Conservation (phyloP, 2,797 vertebrate species). For the Megalops cyprinoides region DNA sequence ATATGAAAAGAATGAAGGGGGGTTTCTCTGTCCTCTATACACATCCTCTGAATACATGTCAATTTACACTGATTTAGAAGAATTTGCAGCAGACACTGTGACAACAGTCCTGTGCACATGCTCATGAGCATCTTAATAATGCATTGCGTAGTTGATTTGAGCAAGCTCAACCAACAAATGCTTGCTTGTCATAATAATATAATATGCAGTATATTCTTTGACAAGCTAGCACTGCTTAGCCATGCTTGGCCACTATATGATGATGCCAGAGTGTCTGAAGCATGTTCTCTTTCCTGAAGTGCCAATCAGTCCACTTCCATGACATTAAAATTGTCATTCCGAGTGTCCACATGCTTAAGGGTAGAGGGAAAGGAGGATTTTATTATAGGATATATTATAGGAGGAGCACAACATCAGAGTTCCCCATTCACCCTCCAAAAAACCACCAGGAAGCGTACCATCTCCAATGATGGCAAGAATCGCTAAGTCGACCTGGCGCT, state of each 20-base stretch:
- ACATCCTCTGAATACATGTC: too few species aligned
- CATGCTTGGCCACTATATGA: too few species aligned
- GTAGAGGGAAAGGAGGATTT: background rate
- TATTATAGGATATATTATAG: too few species aligned
- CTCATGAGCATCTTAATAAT: too few species aligned
- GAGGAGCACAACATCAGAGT: background rate
- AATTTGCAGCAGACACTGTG: background rate
- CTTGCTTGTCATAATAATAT: background rate
- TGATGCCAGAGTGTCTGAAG: too few species aligned
- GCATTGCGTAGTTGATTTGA: background rate
- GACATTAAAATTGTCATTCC: background rate
- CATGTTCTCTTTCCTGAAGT: too few species aligned
- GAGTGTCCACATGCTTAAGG: background rate
- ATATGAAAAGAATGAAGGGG: too few species aligned
- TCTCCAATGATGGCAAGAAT: constrained; percentile 97
- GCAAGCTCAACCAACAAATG: background rate
- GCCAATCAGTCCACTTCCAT: too few species aligned
- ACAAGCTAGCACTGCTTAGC: too few species aligned
- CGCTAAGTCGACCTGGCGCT: constrained; percentile 92
- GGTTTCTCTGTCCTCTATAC: background rate
- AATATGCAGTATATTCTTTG: background rate
- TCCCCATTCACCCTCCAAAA: background rate
- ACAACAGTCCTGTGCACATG: background rate
- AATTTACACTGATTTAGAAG: background rate
- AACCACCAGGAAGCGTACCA: constrained; percentile 67